These are phyloP conservation scores for Hydrozoanthus tunicans DNA, from an alignment of 64 coral and sea anemone species.

Conservation along the genomic window DNA sequence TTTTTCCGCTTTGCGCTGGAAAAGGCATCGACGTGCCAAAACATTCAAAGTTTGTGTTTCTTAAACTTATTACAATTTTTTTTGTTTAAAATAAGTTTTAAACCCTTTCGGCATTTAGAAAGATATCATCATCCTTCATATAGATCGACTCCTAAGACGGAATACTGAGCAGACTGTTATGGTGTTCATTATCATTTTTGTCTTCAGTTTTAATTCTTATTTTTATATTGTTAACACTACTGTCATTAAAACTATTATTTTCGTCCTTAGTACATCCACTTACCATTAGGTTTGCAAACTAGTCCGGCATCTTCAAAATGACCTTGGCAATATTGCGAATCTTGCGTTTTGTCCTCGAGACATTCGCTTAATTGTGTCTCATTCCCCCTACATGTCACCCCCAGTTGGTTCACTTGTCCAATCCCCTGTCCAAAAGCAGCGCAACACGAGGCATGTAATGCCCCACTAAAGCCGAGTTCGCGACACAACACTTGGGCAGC, in stretches of 20 bases:
- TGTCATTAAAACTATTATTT: background rate
- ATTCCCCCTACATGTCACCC: conserved; percentile 9
- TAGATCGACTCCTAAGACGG: no score
- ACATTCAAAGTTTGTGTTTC: no score
- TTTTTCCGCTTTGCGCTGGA: no score
- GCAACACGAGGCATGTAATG: background rate
- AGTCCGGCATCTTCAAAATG: conserved; percentile 29
- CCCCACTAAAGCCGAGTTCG: conserved; percentile 6
- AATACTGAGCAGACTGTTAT: no score
- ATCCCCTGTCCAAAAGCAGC: background rate
- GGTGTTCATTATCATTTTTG: no score
- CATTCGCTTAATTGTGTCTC: background rate
- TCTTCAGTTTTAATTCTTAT: no score
- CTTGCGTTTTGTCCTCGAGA: background rate
- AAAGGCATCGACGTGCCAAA: no score
- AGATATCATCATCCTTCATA: no score
- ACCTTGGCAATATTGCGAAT: background rate
- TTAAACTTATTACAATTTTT: no score
- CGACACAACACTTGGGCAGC: conserved; percentile 12
- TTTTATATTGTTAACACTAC: no score
- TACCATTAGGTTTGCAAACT: conserved; percentile 7
- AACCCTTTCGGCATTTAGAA: no score
- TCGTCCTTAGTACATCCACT: background rate
- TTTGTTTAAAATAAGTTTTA: no score
- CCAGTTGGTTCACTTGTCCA: conserved; percentile 23